Evolutionary conservation across 2,113 vertebrate species (phyloP), one percentile per base, ranked within the genome.

Genomic region (Lamprologus sp.): DNA sequence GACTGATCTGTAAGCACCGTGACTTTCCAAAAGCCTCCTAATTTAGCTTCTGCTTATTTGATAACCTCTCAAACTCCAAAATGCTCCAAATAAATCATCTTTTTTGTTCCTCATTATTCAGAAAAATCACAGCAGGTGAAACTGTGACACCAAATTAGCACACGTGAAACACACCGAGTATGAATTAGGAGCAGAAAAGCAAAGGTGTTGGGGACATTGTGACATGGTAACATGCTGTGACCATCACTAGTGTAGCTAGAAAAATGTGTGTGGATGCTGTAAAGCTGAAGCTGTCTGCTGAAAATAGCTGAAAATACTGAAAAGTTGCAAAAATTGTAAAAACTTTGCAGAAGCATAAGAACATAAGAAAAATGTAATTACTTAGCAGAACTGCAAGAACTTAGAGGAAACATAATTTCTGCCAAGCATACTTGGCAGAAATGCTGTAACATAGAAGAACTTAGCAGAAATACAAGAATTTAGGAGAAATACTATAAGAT

Each of bases 401-500:
- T 31, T 31, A 58, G 7, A 58, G 13, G 14, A 58, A 58, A 58
- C 55, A 31, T 58, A 31, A 58, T 45, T 42, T 42, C 40, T 42
- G 40, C 12, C 40, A 42, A 42, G 40, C 13, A 45, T 31, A 9
- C 13, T 28, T 15, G 13, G 23, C 23, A 56, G 13, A 58, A 58
- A 15, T 15, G 7, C 13, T 58, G 23, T 56, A 28, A 28, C 4
- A 55, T 23, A 55, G 53, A 4, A 28, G 13, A 55, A 55, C 53
- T 15, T 28, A 15, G 13, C 26, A 54, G 51, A 54, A 54, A 54
- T 54, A 54, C 53, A 54, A 54, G n/a, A 54, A 23, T 54, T 0
- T 7, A 0, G 10, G 3, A 58, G 23, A 58, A 58, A 9, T 0
- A 58, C 55, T 5, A 28, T 58, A 58, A 58, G 13, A 58, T 58